These are phyloP conservation scores for Spodoptera picta DNA, from an alignment of 2,888 invertebrate species.

Conservation along the genomic window DNA sequence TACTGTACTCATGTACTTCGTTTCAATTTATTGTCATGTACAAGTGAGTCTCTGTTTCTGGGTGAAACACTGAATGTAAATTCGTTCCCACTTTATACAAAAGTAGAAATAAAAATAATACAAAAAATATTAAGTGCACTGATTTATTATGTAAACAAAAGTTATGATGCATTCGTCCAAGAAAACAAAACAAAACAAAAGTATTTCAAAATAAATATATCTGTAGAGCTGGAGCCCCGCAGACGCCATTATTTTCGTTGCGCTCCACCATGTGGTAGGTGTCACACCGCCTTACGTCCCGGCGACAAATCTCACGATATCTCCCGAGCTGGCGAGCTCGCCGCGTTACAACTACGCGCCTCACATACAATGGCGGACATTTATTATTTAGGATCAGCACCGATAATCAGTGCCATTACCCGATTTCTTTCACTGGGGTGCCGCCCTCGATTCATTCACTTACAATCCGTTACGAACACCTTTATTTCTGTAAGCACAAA, in stretches of 20 bases:
- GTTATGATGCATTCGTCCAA: neutral
- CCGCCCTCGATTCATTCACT: constrained; percentile 55
- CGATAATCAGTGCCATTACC: constrained; percentile 76
- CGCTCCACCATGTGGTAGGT: constrained; percentile 26
- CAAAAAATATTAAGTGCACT: too few species aligned
- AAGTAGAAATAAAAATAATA: too few species aligned
- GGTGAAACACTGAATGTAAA: too few species aligned
- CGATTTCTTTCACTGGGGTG: constrained; percentile 70
- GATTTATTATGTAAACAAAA: too few species aligned
- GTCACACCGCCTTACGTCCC: constrained; percentile 38
- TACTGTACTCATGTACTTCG: neutral
- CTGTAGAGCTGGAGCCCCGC: constrained; percentile 15
- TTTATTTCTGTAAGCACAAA: constrained; percentile 34
- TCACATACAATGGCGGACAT: constrained; percentile 67
- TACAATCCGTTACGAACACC: constrained; percentile 16
- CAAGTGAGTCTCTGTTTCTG: too few species aligned
- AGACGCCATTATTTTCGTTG: constrained; percentile 24
- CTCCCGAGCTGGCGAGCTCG: constrained; percentile 37
- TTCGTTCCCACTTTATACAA: too few species aligned
- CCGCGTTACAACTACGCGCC: constrained; percentile 55
- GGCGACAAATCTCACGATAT: constrained; percentile 56
- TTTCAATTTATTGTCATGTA: neutral
- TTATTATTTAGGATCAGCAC: constrained; percentile 78
- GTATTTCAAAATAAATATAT: constrained; percentile 3
- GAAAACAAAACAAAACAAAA: neutral